These are phyloP conservation scores for Tetraneura akinire DNA, from an alignment of 1,140 invertebrate species.

Conservation along the genomic window DNA sequence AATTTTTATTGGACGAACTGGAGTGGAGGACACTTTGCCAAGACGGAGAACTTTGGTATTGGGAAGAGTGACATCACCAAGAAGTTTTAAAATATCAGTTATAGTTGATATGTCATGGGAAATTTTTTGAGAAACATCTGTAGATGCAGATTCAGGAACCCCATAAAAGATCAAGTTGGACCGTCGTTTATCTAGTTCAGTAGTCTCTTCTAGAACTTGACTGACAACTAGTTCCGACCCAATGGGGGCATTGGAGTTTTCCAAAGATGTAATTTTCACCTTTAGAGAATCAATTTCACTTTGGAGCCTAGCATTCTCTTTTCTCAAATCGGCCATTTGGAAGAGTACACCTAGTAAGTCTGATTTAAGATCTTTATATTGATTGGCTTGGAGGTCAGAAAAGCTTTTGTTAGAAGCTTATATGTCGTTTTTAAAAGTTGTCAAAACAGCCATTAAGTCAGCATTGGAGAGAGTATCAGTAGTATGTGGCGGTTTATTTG, in stretches of 20 bases:
- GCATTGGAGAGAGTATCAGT: background rate
- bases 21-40: background rate
- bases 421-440: background rate
- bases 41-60: background rate
- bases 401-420: background rate
- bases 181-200: background rate
- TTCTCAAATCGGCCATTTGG: slow-evolving; percentile 5
- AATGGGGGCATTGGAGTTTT: slow-evolving; percentile 56
- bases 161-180: background rate
- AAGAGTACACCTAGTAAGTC: background rate
- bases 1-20: background rate
- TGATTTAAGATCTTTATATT: slow-evolving; percentile 9
- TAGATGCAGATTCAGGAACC: background rate
- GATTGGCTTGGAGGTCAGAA: background rate
- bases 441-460: background rate
- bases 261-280: slow-evolving; percentile 67
- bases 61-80: background rate
- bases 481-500: background rate
- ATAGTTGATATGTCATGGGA: background rate
- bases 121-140: background rate
- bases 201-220: background rate
- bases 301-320: slow-evolving; percentile 69
- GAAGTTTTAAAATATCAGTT: background rate
- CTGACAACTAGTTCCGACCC: slow-evolving; percentile 30
- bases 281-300: slow-evolving; percentile 79